Evolutionary conservation across 1,140 invertebrate species (phyloP), one percentile per base, ranked within the genome.

Genomic region (Drosophila arawakana): DNA sequence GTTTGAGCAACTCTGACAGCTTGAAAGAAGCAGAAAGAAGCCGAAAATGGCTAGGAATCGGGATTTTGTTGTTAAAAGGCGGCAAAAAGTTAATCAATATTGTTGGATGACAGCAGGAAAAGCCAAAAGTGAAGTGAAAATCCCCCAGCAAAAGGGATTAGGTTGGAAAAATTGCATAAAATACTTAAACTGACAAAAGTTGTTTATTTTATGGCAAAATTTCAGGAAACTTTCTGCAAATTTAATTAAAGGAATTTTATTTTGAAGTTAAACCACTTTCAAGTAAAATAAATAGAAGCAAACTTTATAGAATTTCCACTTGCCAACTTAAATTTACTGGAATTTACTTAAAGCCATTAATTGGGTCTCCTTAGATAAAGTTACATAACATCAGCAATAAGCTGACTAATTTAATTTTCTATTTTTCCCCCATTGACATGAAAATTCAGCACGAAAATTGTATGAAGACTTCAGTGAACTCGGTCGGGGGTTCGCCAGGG

Each of bases 11-110:
- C 47, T 47, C 35, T 71, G 80, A 76, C 72, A 83, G 59, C 61
- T 62, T 59, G 60, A 41, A 43, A 52, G 43, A 63, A 52, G 25
- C 25, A 5, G 25, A 30, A 30, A 47, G 43, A 63, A 52, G 25
- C 25, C 6, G 25, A 30, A 30, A 5, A 30, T 30, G 25, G 25
- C 25, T 52, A 47, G 43, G 61, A 59, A 50, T 39, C 13, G 11
- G 68, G 68, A 72, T 72, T 76, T 72, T 76, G 54, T 72, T 76
- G 73, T 72, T 76, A 66, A 59, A 72, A 72, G 35, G 54, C 41
- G 15, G 55, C 68, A 76, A 65, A 76, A 76, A 72, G 60, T 72
- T 76, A 76, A 76, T 76, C 73, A 76, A 76, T 76, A 76, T 66
- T 76, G 60, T 60, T 55, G 35, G 62, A 6, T 55, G 63, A 73